Conservation (phyloP, 2,797 vertebrate species). For the Malurus splendens region DNA sequence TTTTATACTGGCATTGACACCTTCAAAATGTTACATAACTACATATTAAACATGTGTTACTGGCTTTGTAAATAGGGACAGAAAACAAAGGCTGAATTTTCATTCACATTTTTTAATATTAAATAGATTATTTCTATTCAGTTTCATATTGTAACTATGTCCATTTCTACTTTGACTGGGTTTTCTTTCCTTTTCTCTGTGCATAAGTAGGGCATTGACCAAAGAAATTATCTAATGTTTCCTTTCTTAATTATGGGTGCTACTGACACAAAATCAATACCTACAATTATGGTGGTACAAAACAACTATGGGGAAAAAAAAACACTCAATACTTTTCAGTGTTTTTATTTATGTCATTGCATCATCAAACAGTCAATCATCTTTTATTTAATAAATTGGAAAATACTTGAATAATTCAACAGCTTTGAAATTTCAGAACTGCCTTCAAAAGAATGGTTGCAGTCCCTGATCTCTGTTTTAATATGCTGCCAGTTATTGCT, state of each 20-base stretch:
- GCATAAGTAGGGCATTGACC: not conserved
- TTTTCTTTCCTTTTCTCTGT: not conserved
- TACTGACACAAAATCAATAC: not conserved
- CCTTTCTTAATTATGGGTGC: not conserved
- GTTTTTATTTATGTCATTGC: not conserved
- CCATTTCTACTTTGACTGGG: not conserved
- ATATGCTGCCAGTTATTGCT: slow-evolving; percentile 53
- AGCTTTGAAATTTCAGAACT: slow-evolving; percentile 52
- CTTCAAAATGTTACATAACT: not conserved
- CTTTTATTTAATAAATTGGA: slow-evolving; percentile 48
- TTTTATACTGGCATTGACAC: not conserved
- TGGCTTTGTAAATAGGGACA: not conserved
- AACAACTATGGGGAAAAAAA: not conserved
- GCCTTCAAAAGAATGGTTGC: slow-evolving; percentile 15
- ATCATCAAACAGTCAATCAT: slow-evolving; percentile 37
- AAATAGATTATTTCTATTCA: not conserved
- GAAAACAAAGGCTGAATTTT: not conserved
- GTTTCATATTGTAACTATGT: not conserved
- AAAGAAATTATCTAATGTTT: not conserved
- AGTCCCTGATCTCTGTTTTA: slow-evolving; percentile 59
- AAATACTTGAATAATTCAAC: slow-evolving; percentile 70
- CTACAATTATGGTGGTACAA: not conserved
- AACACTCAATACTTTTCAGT: not conserved
- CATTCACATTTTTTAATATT: not conserved
- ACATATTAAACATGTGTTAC: not conserved